Percentiles rank a stretch among this genome's conserved stretches.
Conservation (phyloP, 2,797 vertebrate species). For the Propithecus perrieri region DNA sequence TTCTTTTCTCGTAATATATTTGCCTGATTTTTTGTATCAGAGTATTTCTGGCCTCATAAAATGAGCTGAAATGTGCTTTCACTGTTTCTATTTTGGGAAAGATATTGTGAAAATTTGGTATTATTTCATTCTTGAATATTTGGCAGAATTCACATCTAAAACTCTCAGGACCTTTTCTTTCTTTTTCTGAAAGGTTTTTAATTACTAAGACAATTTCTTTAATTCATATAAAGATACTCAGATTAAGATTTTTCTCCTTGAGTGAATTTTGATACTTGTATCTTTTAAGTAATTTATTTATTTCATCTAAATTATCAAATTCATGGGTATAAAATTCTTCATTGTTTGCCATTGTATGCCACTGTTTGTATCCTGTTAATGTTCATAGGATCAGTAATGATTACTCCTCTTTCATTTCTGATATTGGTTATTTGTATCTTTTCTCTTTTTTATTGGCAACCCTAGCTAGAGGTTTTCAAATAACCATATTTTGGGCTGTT, state of each 20-base stretch:
- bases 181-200: background rate
- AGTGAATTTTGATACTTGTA: background rate
- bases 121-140: background rate
- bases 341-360: no score
- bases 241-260: background rate
- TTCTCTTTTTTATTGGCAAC: background rate
- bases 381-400: background rate
- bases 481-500: background rate
- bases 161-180: background rate
- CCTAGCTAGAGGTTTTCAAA: background rate
- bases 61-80: background rate
- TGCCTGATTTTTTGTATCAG: background rate
- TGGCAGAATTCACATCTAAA: background rate
- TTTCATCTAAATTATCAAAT: background rate
- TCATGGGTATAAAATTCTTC: background rate
- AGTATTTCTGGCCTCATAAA: background rate
- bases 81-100: background rate
- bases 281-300: background rate
- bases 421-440: background rate
- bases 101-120: background rate
- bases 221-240: background rate
- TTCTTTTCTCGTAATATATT: background rate
- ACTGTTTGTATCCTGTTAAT: background rate
- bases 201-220: background rate
- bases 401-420: background rate